A percentile compares a stretch with the other conserved stretches of the same genome.
These are phyloP conservation scores for Tokudaia tokunoshimensis DNA, from an alignment of 2,797 vertebrate genomes.

Conservation along the genomic window DNA sequence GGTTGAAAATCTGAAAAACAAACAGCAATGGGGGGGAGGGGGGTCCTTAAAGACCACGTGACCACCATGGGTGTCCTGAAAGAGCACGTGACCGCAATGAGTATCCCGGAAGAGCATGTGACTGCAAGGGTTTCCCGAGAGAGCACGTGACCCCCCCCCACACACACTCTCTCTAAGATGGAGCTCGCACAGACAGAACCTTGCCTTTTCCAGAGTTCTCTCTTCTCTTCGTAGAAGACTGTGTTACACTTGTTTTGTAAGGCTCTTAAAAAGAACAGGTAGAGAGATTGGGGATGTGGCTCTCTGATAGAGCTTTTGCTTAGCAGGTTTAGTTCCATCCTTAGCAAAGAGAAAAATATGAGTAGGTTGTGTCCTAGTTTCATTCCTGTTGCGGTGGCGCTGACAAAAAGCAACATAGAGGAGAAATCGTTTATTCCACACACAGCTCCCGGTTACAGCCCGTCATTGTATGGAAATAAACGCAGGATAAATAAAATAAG, in stretches of 20 bases:
- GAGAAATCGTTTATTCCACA: too few species aligned
- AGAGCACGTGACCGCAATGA: not conserved
- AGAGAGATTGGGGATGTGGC: not conserved
- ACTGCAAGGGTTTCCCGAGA: not conserved
- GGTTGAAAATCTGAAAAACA: slow-evolving; percentile 45
- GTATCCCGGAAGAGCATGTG: not conserved
- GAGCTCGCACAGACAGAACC: not conserved
- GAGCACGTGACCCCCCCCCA: slow-evolving; percentile 9
- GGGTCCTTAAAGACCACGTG: slow-evolving; percentile 32
- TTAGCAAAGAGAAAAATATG: too few species aligned
- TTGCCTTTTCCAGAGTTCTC: not conserved
- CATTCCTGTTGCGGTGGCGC: not conserved
- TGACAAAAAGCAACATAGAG: not conserved
- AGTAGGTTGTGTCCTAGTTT: not conserved
- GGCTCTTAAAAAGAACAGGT: slow-evolving; percentile 44
- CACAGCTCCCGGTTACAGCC: not conserved
- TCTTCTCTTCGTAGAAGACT: not conserved
- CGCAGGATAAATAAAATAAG: not conserved
- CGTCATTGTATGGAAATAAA: not conserved
- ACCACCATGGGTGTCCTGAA: not conserved
- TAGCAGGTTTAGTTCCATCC: not conserved
- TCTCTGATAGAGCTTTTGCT: not conserved
- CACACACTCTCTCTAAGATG: not conserved
- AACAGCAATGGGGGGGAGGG: not conserved
- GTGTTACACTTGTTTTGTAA: not conserved